phyloP scores from a whole-genome alignment of 2,113 vertebrate species.

The Motacilla alba region DNA sequence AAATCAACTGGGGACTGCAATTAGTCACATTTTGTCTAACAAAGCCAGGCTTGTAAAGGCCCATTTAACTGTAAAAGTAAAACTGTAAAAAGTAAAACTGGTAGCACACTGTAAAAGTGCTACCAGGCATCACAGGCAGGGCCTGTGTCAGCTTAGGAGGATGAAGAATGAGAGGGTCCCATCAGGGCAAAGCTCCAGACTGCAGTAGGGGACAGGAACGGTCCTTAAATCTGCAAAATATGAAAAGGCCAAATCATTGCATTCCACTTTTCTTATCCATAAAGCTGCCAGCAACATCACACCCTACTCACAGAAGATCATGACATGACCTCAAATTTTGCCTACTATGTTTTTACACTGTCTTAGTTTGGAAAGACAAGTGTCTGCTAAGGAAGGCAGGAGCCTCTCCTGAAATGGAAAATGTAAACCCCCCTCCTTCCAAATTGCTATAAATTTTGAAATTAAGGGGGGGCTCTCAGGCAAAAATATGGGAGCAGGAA shows the following conservation, averaged over 20 bases:
- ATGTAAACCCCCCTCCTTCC: too few relatives aligned
- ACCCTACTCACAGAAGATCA: background rate
- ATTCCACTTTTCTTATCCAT: background rate
- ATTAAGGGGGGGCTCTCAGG: too few relatives aligned
- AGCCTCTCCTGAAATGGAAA: too few relatives aligned
- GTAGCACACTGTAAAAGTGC: background rate
- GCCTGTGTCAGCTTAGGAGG: background rate
- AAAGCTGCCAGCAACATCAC: background rate
- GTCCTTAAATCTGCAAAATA: background rate
- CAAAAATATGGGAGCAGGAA: too few relatives aligned
- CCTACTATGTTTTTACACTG: background rate
- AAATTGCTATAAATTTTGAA: too few relatives aligned
- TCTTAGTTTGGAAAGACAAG: too few relatives aligned
- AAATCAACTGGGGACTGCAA: background rate
- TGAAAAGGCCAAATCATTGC: background rate
- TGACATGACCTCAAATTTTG: background rate
- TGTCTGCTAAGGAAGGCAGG: too few relatives aligned
- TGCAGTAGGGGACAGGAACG: background rate
- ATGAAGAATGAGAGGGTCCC: background rate
- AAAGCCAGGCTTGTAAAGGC: background rate
- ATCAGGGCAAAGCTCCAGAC: background rate
- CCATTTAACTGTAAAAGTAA: background rate
- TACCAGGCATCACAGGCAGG: background rate
- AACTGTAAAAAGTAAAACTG: too few relatives aligned
- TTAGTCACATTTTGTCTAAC: background rate